These are phyloP conservation scores for Corythoichthys intestinalis DNA, from an alignment of 2,113 vertebrate genomes.

Conservation along the genomic window DNA sequence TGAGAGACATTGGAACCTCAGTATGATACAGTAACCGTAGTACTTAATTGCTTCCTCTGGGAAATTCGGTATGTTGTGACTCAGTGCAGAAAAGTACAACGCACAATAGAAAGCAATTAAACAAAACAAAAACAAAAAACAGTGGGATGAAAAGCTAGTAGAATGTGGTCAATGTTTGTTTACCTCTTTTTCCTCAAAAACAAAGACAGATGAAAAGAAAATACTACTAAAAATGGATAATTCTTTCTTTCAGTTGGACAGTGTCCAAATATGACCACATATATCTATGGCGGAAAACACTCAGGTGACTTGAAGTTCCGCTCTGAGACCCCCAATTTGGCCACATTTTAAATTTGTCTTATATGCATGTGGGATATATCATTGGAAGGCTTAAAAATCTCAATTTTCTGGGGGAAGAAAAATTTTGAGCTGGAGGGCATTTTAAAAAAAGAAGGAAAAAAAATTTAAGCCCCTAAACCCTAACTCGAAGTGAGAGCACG, in stretches of 20 bases:
- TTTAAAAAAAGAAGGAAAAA: no score
- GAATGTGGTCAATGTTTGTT: not conserved
- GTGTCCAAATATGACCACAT: not conserved
- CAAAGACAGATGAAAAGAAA: not conserved
- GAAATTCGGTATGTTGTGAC: not conserved
- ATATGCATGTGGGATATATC: no score
- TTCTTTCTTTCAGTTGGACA: no score
- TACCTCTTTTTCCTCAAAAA: not conserved
- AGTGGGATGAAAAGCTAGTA: not conserved
- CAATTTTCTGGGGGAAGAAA: no score
- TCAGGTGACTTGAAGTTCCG: no score
- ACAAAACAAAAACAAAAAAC: not conserved
- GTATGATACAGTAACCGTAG: not conserved
- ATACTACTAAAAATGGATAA: not conserved
- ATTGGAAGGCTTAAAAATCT: no score
- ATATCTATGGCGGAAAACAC: not conserved
- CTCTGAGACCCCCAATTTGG: no score
- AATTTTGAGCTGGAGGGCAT: no score
- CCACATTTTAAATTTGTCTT: no score
- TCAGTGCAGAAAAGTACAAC: not conserved
- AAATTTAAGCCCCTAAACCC: no score
- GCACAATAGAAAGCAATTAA: not conserved
- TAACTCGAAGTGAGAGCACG: no score
- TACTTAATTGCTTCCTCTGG: not conserved
- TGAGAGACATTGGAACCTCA: not conserved